Conservation (phyloP, 2,113 vertebrate species). For the Spermophilus dauricus region DNA sequence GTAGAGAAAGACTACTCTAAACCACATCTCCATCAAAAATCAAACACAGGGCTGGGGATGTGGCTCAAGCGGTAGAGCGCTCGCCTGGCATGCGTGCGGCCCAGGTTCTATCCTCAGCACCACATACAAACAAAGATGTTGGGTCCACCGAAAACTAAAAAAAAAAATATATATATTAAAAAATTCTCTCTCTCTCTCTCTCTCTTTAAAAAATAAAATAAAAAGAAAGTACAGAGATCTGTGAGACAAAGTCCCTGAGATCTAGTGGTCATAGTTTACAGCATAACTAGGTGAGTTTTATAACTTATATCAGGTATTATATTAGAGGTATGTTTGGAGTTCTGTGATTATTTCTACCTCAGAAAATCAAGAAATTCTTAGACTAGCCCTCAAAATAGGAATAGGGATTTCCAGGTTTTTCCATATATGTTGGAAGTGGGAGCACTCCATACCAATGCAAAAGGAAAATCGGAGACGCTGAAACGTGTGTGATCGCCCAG, state of each 20-base stretch:
- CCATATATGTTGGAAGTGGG: neutral
- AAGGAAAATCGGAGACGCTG: neutral
- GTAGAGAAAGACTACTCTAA: neutral
- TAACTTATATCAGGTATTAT: neutral
- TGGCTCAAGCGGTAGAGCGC: too few relatives aligned
- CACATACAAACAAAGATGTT: too few relatives aligned
- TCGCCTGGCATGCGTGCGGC: too few relatives aligned
- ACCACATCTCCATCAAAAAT: neutral
- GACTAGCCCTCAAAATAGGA: neutral
- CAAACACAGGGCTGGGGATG: neutral
- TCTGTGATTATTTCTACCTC: neutral
- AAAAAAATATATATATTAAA: too few relatives aligned
- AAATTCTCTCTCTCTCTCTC: too few relatives aligned
- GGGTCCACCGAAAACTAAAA: too few relatives aligned
- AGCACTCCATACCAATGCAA: accelerated
- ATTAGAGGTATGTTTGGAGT: neutral
- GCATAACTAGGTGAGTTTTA: neutral
- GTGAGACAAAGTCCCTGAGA: neutral
- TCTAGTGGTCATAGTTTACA: neutral
- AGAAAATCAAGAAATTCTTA: conserved; percentile 36
- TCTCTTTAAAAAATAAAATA: neutral
- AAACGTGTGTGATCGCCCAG: too few relatives aligned
- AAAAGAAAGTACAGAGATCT: neutral
- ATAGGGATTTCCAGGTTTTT: neutral
- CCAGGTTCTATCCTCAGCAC: too few relatives aligned